phyloP scores from a whole-genome alignment of 2,888 invertebrate genomes.

The Rhingia campestris region DNA sequence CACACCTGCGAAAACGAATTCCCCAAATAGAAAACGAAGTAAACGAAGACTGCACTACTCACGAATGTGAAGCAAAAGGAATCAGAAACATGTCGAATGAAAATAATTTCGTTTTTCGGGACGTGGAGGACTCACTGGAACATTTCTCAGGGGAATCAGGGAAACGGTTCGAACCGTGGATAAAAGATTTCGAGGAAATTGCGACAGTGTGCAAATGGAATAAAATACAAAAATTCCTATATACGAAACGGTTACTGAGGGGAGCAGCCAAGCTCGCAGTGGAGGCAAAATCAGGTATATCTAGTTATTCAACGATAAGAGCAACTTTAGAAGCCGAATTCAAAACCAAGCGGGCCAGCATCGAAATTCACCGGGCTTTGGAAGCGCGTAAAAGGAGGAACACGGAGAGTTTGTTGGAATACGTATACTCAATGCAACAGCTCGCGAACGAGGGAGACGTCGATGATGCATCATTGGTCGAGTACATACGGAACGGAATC shows the following conservation, averaged over 20 bases:
- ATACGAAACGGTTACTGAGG: neutral
- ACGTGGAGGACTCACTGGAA: conserved; percentile 18
- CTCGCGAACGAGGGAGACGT: conserved; percentile 7
- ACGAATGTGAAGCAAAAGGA: neutral
- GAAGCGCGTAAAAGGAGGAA: neutral
- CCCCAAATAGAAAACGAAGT: no score
- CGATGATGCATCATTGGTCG: neutral
- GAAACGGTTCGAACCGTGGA: neutral
- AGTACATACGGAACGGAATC: neutral
- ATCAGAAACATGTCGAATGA: conserved; percentile 5
- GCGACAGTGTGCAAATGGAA: conserved; percentile 3
- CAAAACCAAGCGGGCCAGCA: neutral
- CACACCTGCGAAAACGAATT: no score
- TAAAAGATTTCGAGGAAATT: conserved; percentile 7
- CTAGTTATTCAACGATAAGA: neutral
- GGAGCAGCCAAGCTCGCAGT: neutral
- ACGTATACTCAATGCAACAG: conserved; percentile 7
- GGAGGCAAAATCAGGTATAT: conserved; percentile 1
- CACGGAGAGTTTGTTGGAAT: conserved; percentile 7
- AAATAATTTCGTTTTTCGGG: conserved; percentile 8
- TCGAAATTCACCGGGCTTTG: neutral
- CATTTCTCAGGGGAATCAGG: conserved; percentile 2
- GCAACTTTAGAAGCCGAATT: neutral
- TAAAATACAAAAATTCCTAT: conserved; percentile 6
- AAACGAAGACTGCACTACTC: neutral